phyloP scores from a whole-genome alignment of 2,113 vertebrate genomes.

The Nycticebus coucang region DNA sequence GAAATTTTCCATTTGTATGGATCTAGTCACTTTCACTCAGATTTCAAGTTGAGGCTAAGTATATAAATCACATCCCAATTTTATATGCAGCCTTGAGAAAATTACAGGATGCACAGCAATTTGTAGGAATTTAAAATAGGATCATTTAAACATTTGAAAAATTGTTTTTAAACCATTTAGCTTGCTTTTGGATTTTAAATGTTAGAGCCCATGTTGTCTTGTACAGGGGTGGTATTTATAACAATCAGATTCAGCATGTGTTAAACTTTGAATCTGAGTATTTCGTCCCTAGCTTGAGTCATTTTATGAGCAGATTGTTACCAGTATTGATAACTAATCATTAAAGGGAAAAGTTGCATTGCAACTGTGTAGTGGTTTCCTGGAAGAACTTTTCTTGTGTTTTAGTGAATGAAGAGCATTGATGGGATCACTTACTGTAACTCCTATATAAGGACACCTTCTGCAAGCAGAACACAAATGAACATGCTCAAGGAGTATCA shows the following conservation, averaged over 20 bases:
- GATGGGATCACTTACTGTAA: slow-evolving; percentile 81
- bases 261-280: slow-evolving; percentile 63
- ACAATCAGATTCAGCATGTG: slow-evolving; percentile 56
- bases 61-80: slow-evolving; percentile 56
- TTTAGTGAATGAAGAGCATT: slow-evolving; percentile 74
- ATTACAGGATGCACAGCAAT: slow-evolving; percentile 77
- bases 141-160: slow-evolving; percentile 74
- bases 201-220: slow-evolving; percentile 79
- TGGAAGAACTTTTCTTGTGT: slow-evolving; percentile 72
- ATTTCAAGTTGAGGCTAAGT: slow-evolving; percentile 61
- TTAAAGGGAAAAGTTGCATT: slow-evolving; percentile 77
- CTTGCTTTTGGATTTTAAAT: slow-evolving; percentile 77
- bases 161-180: slow-evolving; percentile 72
- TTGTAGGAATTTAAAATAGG: slow-evolving; percentile 80
- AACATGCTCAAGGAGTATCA: slow-evolving; percentile 80
- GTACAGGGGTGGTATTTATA: slow-evolving; percentile 43
- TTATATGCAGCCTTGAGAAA: slow-evolving; percentile 81
- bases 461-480: slow-evolving; percentile 84
- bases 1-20: slow-evolving; percentile 56
- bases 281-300: slow-evolving; percentile 65
- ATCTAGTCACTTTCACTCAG: slow-evolving; percentile 52
- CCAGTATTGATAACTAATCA: slow-evolving; percentile 75
- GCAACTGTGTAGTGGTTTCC: slow-evolving; percentile 74
- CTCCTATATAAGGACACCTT: slow-evolving; percentile 81
- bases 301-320: slow-evolving; percentile 80